phyloP scores from a whole-genome alignment of 2,797 vertebrate genomes.

The Pangasius larnaudii region DNA sequence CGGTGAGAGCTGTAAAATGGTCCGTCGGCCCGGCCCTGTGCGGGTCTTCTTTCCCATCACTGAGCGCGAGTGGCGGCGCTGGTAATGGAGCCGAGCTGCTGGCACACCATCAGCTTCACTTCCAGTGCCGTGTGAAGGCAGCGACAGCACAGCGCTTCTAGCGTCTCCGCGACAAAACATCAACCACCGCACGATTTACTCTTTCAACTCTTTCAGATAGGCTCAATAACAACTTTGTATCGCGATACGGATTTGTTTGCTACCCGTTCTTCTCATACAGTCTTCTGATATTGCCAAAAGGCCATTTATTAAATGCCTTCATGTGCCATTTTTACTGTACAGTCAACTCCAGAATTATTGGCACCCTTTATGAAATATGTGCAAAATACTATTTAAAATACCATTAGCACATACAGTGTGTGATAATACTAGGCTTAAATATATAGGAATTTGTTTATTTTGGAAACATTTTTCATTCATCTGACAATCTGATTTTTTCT shows the following conservation, averaged over 20 bases:
- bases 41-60: slow-evolving; percentile 92
- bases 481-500: no score
- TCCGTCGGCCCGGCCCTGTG: slow-evolving; percentile 84
- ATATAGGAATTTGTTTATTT: no score
- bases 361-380: not conserved
- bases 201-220: not conserved
- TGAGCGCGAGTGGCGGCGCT: not conserved
- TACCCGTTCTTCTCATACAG: not conserved
- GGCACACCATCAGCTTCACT: not conserved
- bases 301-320: not conserved
- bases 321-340: not conserved
- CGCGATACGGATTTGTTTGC: not conserved
- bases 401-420: not conserved
- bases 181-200: not conserved
- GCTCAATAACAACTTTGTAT: not conserved
- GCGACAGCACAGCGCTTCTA: not conserved
- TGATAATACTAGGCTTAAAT: not conserved
- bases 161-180: not conserved
- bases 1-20: slow-evolving; percentile 91
- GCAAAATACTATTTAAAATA: not conserved
- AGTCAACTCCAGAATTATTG: not conserved
- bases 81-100: slow-evolving; percentile 2
- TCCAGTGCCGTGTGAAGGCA: not conserved
- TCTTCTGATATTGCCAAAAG: not conserved
- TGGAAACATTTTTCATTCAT: no score